phyloP scores from a whole-genome alignment of 2,113 vertebrate genomes.

The Clarias gariepinus region DNA sequence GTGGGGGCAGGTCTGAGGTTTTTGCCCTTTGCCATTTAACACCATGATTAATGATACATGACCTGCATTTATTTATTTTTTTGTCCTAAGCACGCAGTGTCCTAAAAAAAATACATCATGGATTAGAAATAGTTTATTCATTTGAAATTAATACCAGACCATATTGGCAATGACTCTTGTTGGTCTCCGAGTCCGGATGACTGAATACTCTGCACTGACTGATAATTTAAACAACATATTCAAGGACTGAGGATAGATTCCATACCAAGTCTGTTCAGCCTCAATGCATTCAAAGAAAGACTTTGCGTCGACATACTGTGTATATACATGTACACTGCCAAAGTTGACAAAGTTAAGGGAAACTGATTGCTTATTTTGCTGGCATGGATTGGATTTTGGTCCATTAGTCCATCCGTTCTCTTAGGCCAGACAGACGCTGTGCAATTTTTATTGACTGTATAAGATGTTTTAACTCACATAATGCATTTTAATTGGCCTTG shows the following conservation, averaged over 20 bases:
- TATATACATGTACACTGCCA: not conserved
- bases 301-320: not conserved
- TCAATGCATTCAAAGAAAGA: not conserved
- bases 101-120: not conserved
- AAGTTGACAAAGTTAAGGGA: not conserved
- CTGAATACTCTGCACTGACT: not conserved
- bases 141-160: not conserved
- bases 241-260: not conserved
- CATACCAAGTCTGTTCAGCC: not conserved
- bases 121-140: not conserved
- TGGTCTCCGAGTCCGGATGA: not conserved
- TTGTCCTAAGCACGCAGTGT: not conserved
- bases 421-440: too few relatives aligned
- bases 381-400: not conserved
- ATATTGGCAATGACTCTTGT: not conserved
- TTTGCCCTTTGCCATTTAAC: constrained; percentile 39
- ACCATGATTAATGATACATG: constrained; percentile 26
- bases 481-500: too few relatives aligned
- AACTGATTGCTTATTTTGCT: not conserved
- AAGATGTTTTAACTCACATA: too few relatives aligned
- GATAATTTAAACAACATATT: not conserved
- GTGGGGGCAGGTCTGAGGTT: not conserved
- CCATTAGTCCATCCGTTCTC: not conserved
- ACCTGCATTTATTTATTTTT: not conserved
- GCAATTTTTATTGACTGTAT: too few relatives aligned